Evolutionary conservation across 2,113 vertebrate species (phyloP).

Genomic region (Ceuthmochares aereus): DNA sequence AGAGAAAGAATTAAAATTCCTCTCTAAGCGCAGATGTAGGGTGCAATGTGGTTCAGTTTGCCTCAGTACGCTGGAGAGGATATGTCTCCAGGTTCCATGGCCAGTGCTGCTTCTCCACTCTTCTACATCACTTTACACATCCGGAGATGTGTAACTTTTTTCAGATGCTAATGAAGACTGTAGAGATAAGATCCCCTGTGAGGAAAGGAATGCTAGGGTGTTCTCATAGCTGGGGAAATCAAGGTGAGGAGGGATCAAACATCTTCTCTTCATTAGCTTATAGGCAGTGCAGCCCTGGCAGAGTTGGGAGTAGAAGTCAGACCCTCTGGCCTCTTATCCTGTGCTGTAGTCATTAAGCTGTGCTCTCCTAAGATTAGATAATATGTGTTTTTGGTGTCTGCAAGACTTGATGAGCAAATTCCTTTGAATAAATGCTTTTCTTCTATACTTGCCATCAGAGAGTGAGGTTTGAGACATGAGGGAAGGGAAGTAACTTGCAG

Average conservation of each 20-base stretch:
- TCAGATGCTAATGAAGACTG: constrained; percentile 27
- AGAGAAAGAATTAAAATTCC: background rate
- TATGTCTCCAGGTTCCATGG: background rate
- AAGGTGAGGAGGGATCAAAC: background rate
- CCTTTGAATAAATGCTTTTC: constrained; percentile 36
- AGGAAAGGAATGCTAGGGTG: background rate
- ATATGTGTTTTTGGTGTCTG: background rate
- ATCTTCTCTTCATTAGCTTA: background rate
- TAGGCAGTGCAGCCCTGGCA: background rate
- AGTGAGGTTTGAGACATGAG: background rate
- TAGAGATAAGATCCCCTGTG: background rate
- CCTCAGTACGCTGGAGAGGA: background rate
- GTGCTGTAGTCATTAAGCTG: background rate
- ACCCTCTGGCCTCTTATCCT: background rate
- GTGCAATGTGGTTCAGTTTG: background rate
- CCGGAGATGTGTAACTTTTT: background rate
- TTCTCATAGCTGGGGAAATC: background rate
- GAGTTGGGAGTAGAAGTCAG: background rate
- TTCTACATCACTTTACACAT: background rate
- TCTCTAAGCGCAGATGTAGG: background rate
- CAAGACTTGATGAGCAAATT: constrained; percentile 35
- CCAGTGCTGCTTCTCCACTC: background rate
- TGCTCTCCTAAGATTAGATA: constrained; percentile 16
- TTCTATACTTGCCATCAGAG: constrained; percentile 25
- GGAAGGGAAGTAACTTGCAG: constrained; percentile 10